Percentiles rank a stretch among this genome's conserved stretches.
Conservation (phyloP, 1,140 invertebrate species). For the Listronotus bonariensis region DNA sequence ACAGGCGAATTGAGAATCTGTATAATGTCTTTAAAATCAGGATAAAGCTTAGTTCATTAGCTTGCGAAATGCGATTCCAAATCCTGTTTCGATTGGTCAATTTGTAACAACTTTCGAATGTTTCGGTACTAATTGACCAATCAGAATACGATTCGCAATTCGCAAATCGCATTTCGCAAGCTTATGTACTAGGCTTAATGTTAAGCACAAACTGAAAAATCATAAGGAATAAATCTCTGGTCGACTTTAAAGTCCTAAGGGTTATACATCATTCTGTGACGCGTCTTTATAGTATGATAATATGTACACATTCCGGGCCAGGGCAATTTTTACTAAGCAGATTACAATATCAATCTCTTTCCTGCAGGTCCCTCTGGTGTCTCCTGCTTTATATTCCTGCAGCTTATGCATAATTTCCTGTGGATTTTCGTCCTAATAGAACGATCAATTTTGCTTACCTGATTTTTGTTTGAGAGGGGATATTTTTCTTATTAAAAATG, state of each 20-base stretch:
- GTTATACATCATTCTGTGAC: slow-evolving; percentile 54
- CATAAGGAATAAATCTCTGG: slow-evolving; percentile 45
- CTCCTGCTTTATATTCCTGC: slow-evolving; percentile 46
- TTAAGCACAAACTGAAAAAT: not conserved
- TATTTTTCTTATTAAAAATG: not conserved
- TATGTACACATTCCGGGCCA: slow-evolving; percentile 53
- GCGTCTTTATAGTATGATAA: slow-evolving; percentile 56
- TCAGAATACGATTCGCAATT: no score
- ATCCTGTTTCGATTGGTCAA: no score
- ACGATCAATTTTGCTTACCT: slow-evolving; percentile 28
- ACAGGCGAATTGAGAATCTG: no score
- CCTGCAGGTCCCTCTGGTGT: slow-evolving; percentile 39
- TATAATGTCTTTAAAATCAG: no score
- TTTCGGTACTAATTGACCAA: no score
- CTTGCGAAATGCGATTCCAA: no score
- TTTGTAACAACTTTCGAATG: no score
- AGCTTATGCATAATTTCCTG: slow-evolving; percentile 43
- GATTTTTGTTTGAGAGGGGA: not conserved
- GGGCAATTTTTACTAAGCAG: slow-evolving; percentile 55
- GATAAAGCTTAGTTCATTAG: no score
- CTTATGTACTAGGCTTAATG: no score
- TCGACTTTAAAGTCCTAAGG: slow-evolving; percentile 48
- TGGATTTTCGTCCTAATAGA: slow-evolving; percentile 19
- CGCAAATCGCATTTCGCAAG: no score
- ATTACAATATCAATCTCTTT: slow-evolving; percentile 56